A percentile compares a stretch with the other conserved stretches of the same genome.
phyloP scores from a whole-genome alignment of 1,140 invertebrate genomes.

The Drosophila navojoa region DNA sequence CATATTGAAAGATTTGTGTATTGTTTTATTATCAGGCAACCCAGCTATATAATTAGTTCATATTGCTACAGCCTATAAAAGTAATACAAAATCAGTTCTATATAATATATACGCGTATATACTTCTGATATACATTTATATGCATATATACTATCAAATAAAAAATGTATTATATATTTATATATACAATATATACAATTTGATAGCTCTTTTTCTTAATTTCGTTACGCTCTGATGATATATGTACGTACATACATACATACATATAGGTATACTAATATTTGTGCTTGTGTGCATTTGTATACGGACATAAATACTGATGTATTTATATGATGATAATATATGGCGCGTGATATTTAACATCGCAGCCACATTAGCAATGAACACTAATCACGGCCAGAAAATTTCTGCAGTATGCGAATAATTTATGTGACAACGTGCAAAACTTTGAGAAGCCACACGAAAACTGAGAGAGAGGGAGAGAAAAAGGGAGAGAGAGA shows the following conservation, averaged over 20 bases:
- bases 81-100: slow-evolving; percentile 1
- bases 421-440: slow-evolving; percentile 71
- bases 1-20: no score
- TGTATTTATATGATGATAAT: slow-evolving; percentile 49
- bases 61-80: slow-evolving; percentile 3
- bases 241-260: slow-evolving; percentile 6
- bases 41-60: neutral
- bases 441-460: slow-evolving; percentile 38
- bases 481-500: slow-evolving; percentile 5
- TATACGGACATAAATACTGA: slow-evolving; percentile 4
- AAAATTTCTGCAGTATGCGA: slow-evolving; percentile 35
- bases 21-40: no score
- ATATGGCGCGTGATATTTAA: slow-evolving; percentile 66
- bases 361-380: slow-evolving; percentile 60
- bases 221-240: slow-evolving; percentile 20
- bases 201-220: neutral
- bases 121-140: neutral
- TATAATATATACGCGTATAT: neutral
- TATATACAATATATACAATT: neutral
- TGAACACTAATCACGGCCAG: slow-evolving; percentile 62
- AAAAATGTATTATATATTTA: no score
- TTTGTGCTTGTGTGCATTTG: neutral
- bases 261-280: neutral
- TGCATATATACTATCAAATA: neutral
- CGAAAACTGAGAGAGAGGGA: neutral